These are phyloP conservation scores for Pygocentrus nattereri DNA, from an alignment of 2,797 vertebrate species.

Conservation along the genomic window DNA sequence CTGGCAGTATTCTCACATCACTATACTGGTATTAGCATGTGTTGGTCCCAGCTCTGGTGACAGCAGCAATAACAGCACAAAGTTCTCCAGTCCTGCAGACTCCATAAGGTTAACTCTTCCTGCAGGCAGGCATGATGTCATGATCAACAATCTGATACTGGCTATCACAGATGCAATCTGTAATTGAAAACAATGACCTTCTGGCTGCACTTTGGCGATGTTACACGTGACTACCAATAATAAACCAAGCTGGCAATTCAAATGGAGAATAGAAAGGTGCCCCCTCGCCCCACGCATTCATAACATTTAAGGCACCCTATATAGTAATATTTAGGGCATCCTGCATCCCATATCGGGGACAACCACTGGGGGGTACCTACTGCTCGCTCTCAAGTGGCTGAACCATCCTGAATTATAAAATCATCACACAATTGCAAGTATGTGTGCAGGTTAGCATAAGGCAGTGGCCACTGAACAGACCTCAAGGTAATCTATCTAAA, in stretches of 20 bases:
- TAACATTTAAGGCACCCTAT: not conserved
- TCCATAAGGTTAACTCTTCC: slow-evolving; percentile 65
- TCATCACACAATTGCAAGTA: not conserved
- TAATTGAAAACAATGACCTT: slow-evolving; percentile 82
- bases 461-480: not conserved
- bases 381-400: not conserved
- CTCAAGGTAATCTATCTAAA: not conserved
- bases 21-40: not conserved
- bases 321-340: not conserved
- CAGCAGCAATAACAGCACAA: slow-evolving; percentile 30
- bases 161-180: slow-evolving; percentile 78
- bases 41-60: slow-evolving; percentile 2
- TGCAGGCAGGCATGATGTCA: slow-evolving; percentile 65
- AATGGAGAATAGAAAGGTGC: slow-evolving; percentile 16
- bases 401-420: not conserved
- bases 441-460: not conserved
- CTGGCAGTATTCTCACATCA: not conserved
- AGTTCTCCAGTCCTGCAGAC: slow-evolving; percentile 46
- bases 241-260: slow-evolving; percentile 65
- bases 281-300: no score
- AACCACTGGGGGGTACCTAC: not conserved
- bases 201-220: slow-evolving; percentile 64
- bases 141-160: slow-evolving; percentile 73
- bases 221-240: slow-evolving; percentile 68
- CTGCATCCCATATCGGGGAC: no score